Conservation (phyloP, 2,888 invertebrate species). For the Trissolcus japonicus region DNA sequence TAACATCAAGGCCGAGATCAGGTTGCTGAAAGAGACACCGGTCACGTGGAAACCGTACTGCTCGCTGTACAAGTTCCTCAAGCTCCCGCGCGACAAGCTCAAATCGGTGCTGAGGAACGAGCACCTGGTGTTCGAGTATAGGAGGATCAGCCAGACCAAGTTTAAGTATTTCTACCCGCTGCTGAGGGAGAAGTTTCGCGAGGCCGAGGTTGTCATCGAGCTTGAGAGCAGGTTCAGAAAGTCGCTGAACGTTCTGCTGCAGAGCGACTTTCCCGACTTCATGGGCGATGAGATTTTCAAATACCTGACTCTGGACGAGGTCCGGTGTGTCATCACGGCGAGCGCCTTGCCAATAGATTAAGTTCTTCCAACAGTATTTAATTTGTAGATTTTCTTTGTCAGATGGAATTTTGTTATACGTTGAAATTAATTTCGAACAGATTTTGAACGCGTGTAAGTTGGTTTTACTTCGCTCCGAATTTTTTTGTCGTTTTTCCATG, state of each 20-base stretch:
- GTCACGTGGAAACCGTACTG: constrained; percentile 26
- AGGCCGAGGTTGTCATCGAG: constrained; percentile 14
- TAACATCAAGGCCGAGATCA: constrained; percentile 5
- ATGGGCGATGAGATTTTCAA: constrained; percentile 20
- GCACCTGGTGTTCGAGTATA: constrained; percentile 16
- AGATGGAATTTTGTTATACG: background rate
- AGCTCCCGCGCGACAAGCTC: constrained; percentile 21
- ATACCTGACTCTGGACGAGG: constrained; percentile 25
- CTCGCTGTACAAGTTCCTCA: constrained; percentile 22
- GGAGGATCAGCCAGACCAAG: constrained; percentile 1
- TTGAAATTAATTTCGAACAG: background rate
- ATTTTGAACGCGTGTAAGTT: background rate
- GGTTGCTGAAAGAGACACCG: constrained; percentile 10
- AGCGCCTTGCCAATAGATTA: constrained; percentile 6
- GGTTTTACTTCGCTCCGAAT: no score
- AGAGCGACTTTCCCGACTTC: constrained; percentile 21
- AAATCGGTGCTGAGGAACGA: constrained; percentile 20
- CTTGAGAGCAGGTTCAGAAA: constrained; percentile 17
- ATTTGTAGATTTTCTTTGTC: background rate
- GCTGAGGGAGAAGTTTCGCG: constrained; percentile 21
- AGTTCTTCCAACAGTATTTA: background rate
- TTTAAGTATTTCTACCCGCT: constrained; percentile 11
- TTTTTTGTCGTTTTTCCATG: no score
- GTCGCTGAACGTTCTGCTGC: constrained; percentile 7
- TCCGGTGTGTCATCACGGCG: constrained; percentile 22